Conservation (phyloP, 1,140 invertebrate species). For the Magallana angulata region DNA sequence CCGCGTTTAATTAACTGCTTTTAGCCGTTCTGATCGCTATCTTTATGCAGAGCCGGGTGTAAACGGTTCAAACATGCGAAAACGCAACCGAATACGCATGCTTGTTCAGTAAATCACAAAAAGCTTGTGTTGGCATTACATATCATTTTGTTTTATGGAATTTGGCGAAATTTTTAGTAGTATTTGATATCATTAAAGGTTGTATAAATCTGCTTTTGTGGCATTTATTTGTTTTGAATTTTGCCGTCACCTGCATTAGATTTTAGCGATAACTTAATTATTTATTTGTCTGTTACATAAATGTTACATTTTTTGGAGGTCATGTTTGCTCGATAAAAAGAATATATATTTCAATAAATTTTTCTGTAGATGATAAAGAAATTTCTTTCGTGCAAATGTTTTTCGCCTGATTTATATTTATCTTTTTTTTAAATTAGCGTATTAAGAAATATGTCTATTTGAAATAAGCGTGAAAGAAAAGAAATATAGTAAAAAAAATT, state of each 20-base stretch:
- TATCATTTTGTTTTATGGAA: conserved; percentile 29
- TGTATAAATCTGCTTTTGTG: background rate
- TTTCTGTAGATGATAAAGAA: background rate
- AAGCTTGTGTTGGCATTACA: conserved; percentile 24
- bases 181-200: conserved; percentile 19
- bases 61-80: conserved; percentile 31
- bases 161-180: conserved; percentile 26
- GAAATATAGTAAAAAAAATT: no score
- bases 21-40: background rate
- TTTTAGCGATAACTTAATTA: background rate
- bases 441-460: no score
- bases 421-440: no score
- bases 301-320: background rate
- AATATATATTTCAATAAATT: background rate
- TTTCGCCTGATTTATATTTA: no score
- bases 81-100: conserved; percentile 6
- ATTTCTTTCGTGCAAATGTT: no score
- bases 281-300: conserved; percentile 8
- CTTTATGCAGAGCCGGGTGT: background rate
- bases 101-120: conserved; percentile 23
- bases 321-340: background rate
- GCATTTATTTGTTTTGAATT: conserved; percentile 32
- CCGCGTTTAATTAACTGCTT: conserved; percentile 53
- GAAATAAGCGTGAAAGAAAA: no score
- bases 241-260: conserved; percentile 23